These are phyloP conservation scores for Cynoglossus semilaevis DNA, from an alignment of 2,113 vertebrate genomes.

Conservation along the genomic window DNA sequence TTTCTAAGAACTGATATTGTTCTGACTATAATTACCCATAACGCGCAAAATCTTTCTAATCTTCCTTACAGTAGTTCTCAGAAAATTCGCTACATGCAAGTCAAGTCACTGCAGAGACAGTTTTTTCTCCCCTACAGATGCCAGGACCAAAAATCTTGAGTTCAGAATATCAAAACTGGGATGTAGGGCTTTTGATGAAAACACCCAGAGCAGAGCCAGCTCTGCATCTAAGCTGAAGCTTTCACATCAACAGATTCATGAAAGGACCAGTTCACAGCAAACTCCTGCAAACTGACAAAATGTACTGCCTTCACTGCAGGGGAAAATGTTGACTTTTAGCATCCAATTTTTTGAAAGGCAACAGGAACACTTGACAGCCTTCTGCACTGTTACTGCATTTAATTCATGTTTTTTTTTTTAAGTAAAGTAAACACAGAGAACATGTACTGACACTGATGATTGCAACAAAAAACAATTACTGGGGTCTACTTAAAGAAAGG, in stretches of 20 bases:
- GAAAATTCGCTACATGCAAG: no score
- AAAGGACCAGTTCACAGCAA: slow-evolving; percentile 17
- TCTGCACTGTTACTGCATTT: no score
- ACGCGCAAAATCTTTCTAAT: no score
- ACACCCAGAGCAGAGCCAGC: slow-evolving; percentile 3
- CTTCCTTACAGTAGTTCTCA: no score
- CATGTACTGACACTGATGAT: no score
- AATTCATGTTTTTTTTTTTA: no score
- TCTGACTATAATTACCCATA: no score
- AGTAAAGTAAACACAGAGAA: no score
- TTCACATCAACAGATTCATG: slow-evolving; percentile 19
- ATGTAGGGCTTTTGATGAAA: slow-evolving; percentile 10
- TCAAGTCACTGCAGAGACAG: neutral
- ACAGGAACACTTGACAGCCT: no score
- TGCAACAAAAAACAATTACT: no score
- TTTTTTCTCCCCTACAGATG: neutral
- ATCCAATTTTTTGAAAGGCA: slow-evolving; percentile 9
- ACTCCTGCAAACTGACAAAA: slow-evolving; percentile 25
- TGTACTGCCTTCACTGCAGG: slow-evolving; percentile 15
- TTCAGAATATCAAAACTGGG: slow-evolving; percentile 10
- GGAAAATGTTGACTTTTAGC: slow-evolving; percentile 2
- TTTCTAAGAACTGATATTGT: neutral
- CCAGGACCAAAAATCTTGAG: neutral
- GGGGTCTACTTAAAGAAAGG: no score
- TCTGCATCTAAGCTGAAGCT: slow-evolving; percentile 8